Evolutionary conservation across 2,888 invertebrate species (phyloP), one percentile per base, ranked within the genome.

Genomic region (Clistopyga incitator): DNA sequence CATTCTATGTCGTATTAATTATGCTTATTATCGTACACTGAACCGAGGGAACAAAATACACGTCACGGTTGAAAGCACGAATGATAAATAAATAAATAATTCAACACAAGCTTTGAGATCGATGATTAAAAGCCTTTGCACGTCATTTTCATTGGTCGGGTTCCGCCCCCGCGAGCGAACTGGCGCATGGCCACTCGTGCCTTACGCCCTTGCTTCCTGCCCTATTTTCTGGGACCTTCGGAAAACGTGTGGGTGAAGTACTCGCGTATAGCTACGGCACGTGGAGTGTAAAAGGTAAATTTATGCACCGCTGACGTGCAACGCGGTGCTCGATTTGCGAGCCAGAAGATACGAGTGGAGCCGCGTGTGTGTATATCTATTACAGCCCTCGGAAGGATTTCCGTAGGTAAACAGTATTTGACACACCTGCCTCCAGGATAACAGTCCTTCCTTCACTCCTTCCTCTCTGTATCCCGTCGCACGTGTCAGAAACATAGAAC

Each of bases 151-250:
- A 64, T 65, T 79, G 34, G 38, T 47, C 54, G 54, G 54, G 38
- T 56, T 65, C 34, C 65, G 54, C 38, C 38, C 65, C 29, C 23
- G 38, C n/a, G 13, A n/a, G 13, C 50, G 10, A 45, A 42, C 25
- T n/a, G 42, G n/a, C 34, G 52, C 20, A 25, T 70, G 79, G 67
- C 72, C 79, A 79, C 72, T 79, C 72, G 79, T 79, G 79, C 72
- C 23, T 61, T 50, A 47, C 50, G 38, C 61, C 29, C 52, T 61
- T 38, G 56, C 61, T 61, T 75, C 52, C n/a, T 61, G 47, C 23
- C 45, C 18, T 47, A 23, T 54, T 38, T 71, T 34, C 61, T 20
- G 61, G 34, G 20, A 64, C 61, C 42, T 61, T 34, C 25, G 52
- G 54, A 38, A 56, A 47, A 47, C 23, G 47, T 10, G 47, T 38